Base-by-base conservation (phyloP, 2,113 vertebrate species). In the Perca schrenkii region DNA sequence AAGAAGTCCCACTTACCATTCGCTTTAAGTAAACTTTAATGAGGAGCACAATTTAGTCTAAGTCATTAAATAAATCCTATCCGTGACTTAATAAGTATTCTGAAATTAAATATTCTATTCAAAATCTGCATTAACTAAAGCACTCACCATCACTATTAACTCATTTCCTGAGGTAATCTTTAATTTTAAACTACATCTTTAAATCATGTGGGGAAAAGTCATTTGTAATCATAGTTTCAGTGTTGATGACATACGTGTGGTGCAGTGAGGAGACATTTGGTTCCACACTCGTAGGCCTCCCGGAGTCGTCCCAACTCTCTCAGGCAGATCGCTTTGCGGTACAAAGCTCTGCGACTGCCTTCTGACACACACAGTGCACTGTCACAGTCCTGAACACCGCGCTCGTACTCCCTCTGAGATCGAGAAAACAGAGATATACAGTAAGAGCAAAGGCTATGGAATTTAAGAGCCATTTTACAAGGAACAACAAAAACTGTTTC, bases 241-340 rank as follows among this genome's bases (percentile, higher is more conserved):
- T 28, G 36, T 25, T 61, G 36, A 21, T 12, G 17, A 60, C 97
- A 91, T 95, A 99, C 98, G 13, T 98, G 97, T 25, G 98, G 98
- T 56, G 98, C 96, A 8, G 97, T 96, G 8, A 99, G 96, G 65
- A 99, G 95, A 87, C 98, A 99, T 72, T 96, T 95, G 78, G 97
- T 99, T 82, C 97, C 98, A 91, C 97, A 99, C 60, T 98, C 97
- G 1, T 99, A 99, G 0, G 98, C 98, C 83, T 99, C 98, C 89
- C 98, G 96, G 88, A 99, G 95, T 76, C 96, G 95, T 8, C 97
- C 98, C 85, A 98, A 87, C 83, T 99, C 97, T 58, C 96, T 95
- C 86, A 99, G 93, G 74, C 96, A 97, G 1, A 98, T 94, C 0
- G 98, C 96, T 91, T 98, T 99, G 70, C 98, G 96, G 90, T 97